Conservation (phyloP, 2,797 vertebrate species). For the Lates japonicus region DNA sequence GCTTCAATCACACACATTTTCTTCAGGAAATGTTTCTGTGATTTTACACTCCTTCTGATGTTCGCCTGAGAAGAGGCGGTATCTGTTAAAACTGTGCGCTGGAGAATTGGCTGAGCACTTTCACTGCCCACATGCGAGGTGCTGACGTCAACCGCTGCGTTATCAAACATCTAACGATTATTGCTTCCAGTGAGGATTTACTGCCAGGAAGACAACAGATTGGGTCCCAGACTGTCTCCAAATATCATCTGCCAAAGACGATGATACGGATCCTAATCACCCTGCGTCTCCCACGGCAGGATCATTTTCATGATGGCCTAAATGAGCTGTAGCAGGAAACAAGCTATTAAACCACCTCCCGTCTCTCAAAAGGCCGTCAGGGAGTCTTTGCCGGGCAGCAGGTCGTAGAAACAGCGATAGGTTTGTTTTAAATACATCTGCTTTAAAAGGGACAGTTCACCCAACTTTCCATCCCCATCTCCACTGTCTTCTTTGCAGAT, state of each 20-base stretch:
- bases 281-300: conserved; percentile 44
- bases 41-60: conserved; percentile 39
- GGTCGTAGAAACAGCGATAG: conserved; percentile 19
- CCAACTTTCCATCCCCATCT: neutral
- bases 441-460: conserved; percentile 1
- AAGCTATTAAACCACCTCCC: conserved; percentile 73
- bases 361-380: conserved; percentile 46
- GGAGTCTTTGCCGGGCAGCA: conserved; percentile 32
- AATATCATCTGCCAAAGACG: conserved; percentile 62
- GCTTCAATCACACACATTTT: conserved; percentile 21
- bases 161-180: conserved; percentile 42
- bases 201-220: conserved; percentile 50
- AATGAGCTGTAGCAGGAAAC: conserved; percentile 71
- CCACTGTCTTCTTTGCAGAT: neutral
- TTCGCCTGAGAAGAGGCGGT: conserved; percentile 19
- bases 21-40: conserved; percentile 28
- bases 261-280: conserved; percentile 54
- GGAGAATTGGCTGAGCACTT: conserved; percentile 44
- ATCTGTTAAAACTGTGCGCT: conserved; percentile 24
- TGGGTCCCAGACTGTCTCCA: conserved; percentile 47
- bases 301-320: conserved; percentile 28
- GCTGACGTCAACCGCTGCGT: conserved; percentile 68
- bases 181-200: conserved; percentile 41
- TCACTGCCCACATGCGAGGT: conserved; percentile 60
- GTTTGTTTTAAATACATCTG: conserved; percentile 25